Evolutionary conservation across 2,113 vertebrate species (phyloP).

Genomic region (Tonatia bakeri): DNA sequence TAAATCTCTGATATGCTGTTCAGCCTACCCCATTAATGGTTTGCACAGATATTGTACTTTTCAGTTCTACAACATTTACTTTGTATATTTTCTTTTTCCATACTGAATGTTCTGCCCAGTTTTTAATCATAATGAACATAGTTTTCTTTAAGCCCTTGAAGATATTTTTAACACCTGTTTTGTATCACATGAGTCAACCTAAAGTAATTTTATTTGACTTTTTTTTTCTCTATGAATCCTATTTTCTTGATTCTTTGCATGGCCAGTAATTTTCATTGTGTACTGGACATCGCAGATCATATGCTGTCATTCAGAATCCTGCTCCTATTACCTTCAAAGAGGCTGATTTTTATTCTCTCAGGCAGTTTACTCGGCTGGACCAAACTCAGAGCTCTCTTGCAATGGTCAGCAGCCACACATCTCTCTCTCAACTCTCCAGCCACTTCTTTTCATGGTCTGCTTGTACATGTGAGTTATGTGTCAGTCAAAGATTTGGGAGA

Average conservation of each 20-base stretch:
- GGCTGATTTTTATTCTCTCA: background rate
- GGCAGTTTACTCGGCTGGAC: background rate
- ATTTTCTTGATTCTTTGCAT: background rate
- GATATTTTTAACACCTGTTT: background rate
- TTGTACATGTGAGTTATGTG: background rate
- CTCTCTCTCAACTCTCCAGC: background rate
- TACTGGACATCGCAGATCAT: background rate
- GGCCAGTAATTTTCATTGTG: background rate
- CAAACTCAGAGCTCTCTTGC: background rate
- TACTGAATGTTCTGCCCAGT: background rate
- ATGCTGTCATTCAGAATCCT: background rate
- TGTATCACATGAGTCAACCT: background rate
- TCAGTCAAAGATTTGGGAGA: background rate
- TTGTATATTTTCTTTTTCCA: background rate
- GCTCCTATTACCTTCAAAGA: background rate
- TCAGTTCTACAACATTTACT: background rate
- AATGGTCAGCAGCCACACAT: background rate
- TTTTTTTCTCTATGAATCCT: background rate
- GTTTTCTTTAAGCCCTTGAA: background rate
- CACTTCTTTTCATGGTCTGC: background rate
- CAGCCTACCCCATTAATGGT: background rate
- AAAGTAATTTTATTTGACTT: background rate
- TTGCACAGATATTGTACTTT: background rate
- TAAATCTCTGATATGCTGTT: background rate
- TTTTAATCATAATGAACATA: background rate